Evolutionary conservation across 2,797 vertebrate genomes (phyloP), one percentile per base, ranked within the genome.

Genomic region (Gobio occitaniae): DNA sequence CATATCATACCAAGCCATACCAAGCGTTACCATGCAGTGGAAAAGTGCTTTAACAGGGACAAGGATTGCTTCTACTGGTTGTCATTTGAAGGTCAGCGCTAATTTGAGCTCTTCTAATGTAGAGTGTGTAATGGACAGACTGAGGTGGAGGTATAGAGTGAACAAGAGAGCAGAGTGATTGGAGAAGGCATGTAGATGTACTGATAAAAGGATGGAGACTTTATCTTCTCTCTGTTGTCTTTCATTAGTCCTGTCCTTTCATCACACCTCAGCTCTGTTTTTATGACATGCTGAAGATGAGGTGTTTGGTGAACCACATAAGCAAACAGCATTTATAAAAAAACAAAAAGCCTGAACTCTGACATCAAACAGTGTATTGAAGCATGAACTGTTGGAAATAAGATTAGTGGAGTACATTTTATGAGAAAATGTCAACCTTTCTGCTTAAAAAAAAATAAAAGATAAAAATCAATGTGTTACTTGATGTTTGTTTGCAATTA

Each of bases 61-160:
- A 61, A 63, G 87, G 78, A 87, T 86, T 85, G 89, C 47, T 19
- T 54, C 90, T 92, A 89, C 88, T 86, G 87, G 86, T 88, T 92
- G 91, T 92, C 89, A 91, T 91, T 87, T 90, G 90, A 93, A 93
- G 91, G 93, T 93, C 93, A 93, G 81, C 88, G 90, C 91, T 94
- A 93, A 94, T 93, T 94, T 92, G 59, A 87, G 91, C 81, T 52
- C 29, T 84, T 92, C 90, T 79, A 6, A 88, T 86, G 78, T 72
- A 69, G 88, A 80, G 77, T 87, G 87, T 36, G 69, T 56, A 50
- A 70, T 84, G 84, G 87, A 36, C 61, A 78, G 85, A 83, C 65
- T 13, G 32, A 48, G 32, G 38, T 25, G 78, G 86, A 81, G 41
- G 50, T 29, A 19, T 19, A 48, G 81, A 84, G 83, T 70, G 48